These are phyloP conservation scores for Cephus cinctus DNA, from an alignment of 1,140 invertebrate genomes.

Conservation along the genomic window DNA sequence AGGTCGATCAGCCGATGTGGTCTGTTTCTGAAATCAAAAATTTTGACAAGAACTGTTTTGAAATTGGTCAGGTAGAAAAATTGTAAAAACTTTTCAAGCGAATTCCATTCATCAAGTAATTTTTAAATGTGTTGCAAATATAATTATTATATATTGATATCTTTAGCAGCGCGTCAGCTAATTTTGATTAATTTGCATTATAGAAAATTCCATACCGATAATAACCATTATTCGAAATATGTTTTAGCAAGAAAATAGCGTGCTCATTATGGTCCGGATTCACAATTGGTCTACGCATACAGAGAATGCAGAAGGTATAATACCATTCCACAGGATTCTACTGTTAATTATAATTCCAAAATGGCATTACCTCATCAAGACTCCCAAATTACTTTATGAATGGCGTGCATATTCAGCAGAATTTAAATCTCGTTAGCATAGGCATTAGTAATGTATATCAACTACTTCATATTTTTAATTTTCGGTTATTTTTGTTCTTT, in stretches of 20 bases:
- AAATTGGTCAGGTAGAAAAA: slow-evolving; percentile 16
- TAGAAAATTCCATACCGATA: background rate
- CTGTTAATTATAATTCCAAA: slow-evolving; percentile 6
- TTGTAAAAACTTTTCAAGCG: slow-evolving; percentile 10
- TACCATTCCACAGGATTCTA: background rate
- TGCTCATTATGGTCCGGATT: too few species aligned
- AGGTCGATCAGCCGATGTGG: slow-evolving; percentile 38
- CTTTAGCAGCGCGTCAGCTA: too few species aligned
- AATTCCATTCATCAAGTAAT: slow-evolving; percentile 35
- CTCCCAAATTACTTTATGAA: slow-evolving; percentile 57
- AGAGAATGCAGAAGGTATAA: background rate
- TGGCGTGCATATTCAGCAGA: slow-evolving; percentile 34
- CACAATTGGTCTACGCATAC: slow-evolving; percentile 1
- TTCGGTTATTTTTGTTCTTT: slow-evolving; percentile 9
- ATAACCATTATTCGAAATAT: background rate
- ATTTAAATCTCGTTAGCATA: slow-evolving; percentile 56
- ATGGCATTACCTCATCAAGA: slow-evolving; percentile 50
- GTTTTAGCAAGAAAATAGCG: background rate
- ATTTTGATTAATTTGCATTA: too few species aligned
- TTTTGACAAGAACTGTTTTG: slow-evolving; percentile 33
- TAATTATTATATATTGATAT: background rate
- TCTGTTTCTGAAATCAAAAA: slow-evolving; percentile 51
- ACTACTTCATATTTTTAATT: slow-evolving; percentile 7
- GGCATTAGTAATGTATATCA: slow-evolving; percentile 5
- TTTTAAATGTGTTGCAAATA: background rate